Evolutionary conservation across 2,797 vertebrate genomes (phyloP), one percentile per base, ranked within the genome.

Genomic region (Pipistrellus kuhlii): DNA sequence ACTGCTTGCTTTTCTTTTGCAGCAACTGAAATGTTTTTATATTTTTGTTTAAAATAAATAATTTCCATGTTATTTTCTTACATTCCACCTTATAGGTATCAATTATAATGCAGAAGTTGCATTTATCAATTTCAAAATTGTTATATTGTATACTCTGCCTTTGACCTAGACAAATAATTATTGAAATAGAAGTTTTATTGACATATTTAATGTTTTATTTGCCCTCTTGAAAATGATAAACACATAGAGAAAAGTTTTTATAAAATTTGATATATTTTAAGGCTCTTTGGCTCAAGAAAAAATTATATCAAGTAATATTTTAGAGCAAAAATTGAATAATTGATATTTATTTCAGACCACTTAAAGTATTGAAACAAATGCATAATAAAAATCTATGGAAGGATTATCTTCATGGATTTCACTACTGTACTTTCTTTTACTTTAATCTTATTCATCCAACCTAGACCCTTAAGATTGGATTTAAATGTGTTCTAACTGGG

Each of bases 11-110:
- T 66, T 85, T 73, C 6, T 69, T 73, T 66, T 71, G 21, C 32
- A 90, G 4, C 5, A 93, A 87, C 15, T n/a, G 1, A 23, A 85
- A 8, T 93, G 83, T 57, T 87, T 87, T 64, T 1, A 30, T 0
- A 66, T 82, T 90, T 94, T 78, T 77, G 23, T 83, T 83, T 73
- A 8, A 83, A 73, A 59, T 8, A 92, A 86, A 59, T 13, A 10
- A 57, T 83, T 53, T 66, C 46, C 5, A 30, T 9, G 27, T 44
- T 82, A 83, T 72, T 6, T 20, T 86, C 21, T 78, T 55, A 66
- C 27, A 82, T 25, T 77, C 2, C 11, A 38, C 35, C 83, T 32
- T n/a, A 38, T 38, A 90, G 21, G 46, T 77, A 11, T 0, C 7
- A 21, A 30, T 44, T 77, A 41, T 6, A 35, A 25, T 66, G 13